phyloP scores from a whole-genome alignment of 1,140 invertebrate genomes.

The Drosophila fuyamai region DNA sequence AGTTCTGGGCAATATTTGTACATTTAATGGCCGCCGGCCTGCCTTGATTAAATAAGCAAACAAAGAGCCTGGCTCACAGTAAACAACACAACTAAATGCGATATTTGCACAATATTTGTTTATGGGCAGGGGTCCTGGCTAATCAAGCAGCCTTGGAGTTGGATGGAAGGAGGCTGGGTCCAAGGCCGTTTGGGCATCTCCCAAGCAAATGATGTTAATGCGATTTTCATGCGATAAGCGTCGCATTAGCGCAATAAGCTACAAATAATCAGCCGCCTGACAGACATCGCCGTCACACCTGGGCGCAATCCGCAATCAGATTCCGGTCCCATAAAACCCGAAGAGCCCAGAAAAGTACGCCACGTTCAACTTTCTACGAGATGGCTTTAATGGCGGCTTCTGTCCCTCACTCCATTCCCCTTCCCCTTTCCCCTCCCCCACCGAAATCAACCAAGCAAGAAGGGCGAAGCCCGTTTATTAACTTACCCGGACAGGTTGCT shows the following conservation, averaged over 20 bases:
- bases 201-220: constrained; percentile 53
- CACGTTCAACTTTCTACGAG: constrained; percentile 14
- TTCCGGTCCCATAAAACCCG: constrained; percentile 19
- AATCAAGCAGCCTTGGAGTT: constrained; percentile 31
- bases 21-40: constrained; percentile 60
- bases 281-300: constrained; percentile 53
- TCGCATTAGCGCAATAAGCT: constrained; percentile 75
- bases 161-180: neutral
- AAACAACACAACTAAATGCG: constrained; percentile 22
- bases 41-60: constrained; percentile 73
- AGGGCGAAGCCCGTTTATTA: constrained; percentile 37
- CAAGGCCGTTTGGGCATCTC: constrained; percentile 3
- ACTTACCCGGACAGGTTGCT: constrained; percentile 44
- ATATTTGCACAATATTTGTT: constrained; percentile 58
- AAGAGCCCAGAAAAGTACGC: constrained; percentile 9
- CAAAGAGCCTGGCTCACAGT: constrained; percentile 22
- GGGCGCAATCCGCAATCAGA: constrained; percentile 35
- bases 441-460: constrained; percentile 5
- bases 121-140: constrained; percentile 26
- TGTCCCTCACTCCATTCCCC: neutral
- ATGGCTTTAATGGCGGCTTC: constrained; percentile 30
- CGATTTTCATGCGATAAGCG: constrained; percentile 77
- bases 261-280: constrained; percentile 74
- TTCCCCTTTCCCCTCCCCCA: neutral
- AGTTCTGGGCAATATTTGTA: constrained; percentile 60